Conservation (phyloP, 2,888 invertebrate genomes). For the Epistrophe grossulariae region DNA sequence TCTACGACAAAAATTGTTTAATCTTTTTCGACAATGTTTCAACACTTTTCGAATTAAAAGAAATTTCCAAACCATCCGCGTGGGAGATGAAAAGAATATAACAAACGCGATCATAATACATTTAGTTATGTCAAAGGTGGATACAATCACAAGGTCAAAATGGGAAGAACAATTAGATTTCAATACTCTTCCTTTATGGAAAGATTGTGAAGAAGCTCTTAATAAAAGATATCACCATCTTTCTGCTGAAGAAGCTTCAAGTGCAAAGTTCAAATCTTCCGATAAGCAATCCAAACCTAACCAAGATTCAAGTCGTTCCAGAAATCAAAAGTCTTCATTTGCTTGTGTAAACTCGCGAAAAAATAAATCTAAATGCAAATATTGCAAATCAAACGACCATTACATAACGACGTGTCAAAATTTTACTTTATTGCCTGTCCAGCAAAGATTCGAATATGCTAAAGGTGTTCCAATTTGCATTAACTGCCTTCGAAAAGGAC, state of each 20-base stretch:
- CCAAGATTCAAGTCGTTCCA: background rate
- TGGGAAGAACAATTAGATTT: too few relatives aligned
- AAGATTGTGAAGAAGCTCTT: background rate
- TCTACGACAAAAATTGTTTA: background rate
- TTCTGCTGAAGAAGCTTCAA: background rate
- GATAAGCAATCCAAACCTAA: constrained; percentile 13
- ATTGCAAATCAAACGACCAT: constrained; percentile 12
- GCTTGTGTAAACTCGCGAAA: background rate
- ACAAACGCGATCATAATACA: too few relatives aligned
- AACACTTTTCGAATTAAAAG: background rate
- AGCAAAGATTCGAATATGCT: constrained; percentile 16
- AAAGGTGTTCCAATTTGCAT: constrained; percentile 12
- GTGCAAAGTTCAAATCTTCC: background rate
- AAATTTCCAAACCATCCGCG: background rate
- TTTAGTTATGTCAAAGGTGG: too few relatives aligned
- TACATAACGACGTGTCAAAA: constrained; percentile 24
- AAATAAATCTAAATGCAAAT: constrained; percentile 9
- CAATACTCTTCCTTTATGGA: background rate
- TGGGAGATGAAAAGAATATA: background rate
- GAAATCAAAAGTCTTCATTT: constrained; percentile 11
- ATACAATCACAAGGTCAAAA: too few relatives aligned
- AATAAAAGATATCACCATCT: background rate
- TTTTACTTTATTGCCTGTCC: background rate
- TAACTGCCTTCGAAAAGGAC: constrained; percentile 4
- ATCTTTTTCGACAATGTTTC: background rate